Conservation (phyloP, 2,888 invertebrate species). For the Pegoplata infirma region DNA sequence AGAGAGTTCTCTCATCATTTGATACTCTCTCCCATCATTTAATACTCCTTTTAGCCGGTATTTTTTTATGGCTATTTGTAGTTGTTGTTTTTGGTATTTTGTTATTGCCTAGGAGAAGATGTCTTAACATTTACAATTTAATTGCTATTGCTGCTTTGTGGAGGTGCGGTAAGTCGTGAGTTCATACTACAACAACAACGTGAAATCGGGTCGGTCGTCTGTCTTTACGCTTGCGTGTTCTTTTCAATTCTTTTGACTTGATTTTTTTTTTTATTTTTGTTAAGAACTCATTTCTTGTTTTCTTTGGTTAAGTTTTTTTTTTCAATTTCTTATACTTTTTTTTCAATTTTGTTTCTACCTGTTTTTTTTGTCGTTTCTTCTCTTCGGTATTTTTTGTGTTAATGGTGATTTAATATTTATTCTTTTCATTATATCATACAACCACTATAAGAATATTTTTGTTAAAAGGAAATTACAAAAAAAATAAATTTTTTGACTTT, state of each 20-base stretch:
- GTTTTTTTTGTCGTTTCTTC: too few relatives aligned
- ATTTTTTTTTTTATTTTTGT: constrained; percentile 15
- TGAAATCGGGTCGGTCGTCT: constrained; percentile 33
- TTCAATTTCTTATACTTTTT: constrained; percentile 6
- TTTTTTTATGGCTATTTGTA: background rate
- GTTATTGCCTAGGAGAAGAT: constrained; percentile 20
- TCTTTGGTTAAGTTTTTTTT: too few relatives aligned
- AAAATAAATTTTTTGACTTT: constrained; percentile 3
- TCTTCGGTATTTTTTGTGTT: constrained; percentile 6
- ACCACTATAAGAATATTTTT: constrained; percentile 3
- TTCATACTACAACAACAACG: constrained; percentile 21
- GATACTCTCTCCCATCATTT: too few relatives aligned
- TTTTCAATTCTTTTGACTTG: constrained; percentile 5
- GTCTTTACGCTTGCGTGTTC: constrained; percentile 51
- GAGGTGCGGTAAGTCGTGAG: constrained; percentile 47
- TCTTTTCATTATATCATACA: constrained; percentile 47
- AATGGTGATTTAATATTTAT: constrained; percentile 46
- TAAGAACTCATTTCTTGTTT: constrained; percentile 13
- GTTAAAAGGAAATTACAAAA: constrained; percentile 1
- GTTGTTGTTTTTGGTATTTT: background rate
- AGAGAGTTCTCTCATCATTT: constrained; percentile 16
- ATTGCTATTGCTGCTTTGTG: constrained; percentile 44
- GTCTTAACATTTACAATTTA: constrained; percentile 55
- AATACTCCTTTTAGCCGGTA: constrained; percentile 55
- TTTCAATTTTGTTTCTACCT: too few relatives aligned